Evolutionary conservation across 2,888 invertebrate genomes (phyloP), one percentile per base, ranked within the genome.

Genomic region (Drosophila stalkeri): DNA sequence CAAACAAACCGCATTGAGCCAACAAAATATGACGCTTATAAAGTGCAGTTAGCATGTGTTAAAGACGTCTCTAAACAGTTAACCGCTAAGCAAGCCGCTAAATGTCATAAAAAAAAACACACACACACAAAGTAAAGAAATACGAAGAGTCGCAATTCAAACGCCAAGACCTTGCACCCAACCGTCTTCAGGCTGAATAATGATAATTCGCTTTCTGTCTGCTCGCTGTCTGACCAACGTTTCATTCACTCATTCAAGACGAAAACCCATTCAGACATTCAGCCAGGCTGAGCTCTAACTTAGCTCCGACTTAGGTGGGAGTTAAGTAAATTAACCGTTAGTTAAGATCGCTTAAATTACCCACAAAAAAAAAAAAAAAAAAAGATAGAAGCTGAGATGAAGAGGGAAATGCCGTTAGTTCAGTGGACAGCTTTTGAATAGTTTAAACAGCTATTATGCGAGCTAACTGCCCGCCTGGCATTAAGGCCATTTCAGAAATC

Each of bases 1-100:
- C 49, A 64, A 60, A 49, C 47, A 64, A 49, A 51, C 52, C 51
- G 39, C 68, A 68, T 56, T 65, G 49, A 64, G 64, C 62, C 47
- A 62, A 67, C 64, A 77, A 59, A 81, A 78, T 80, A 74, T 76
- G 80, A 72, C 41, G 78, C 76, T 61, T 68, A 76, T 76, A 82
- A 83, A 83, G 64, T 85, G 85, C 86, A 85, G 85, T 85, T 85
- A 86, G 81, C 85, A 80, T 82, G 73, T 75, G 73, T 74, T 84
- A 75, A 84, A 82, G 68, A 77, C 60, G 77, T 82, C 81, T 82
- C 81, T 74, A 81, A 86, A 76, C 80, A 60, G 72, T 84, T 86
- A 61, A 82, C 85, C 77, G 82, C 76, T 72, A 67, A 83, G 67
- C 75, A 66, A 54, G 64, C 77, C 81, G 81, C 79, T 84, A 84